Evolutionary conservation across 2,797 vertebrate genomes (phyloP).

Genomic region (Poeciliopsis paucimaculata): DNA sequence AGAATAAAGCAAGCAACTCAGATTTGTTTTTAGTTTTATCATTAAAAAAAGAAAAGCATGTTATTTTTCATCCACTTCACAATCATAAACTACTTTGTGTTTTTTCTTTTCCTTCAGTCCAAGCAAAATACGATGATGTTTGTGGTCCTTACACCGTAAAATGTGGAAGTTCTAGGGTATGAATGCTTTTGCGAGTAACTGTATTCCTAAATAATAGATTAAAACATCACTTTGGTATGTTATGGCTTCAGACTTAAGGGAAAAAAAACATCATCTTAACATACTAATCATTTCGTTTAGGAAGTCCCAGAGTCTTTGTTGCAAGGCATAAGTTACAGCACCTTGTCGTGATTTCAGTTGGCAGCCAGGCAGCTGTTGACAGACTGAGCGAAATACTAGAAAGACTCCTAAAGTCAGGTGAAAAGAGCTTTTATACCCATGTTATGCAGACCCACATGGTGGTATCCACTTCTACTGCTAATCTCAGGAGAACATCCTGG

Average conservation of each 20-base stretch:
- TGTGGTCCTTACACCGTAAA: not conserved
- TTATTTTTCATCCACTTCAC: not conserved
- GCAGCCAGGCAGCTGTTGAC: slow-evolving; percentile 34
- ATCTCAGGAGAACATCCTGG: slow-evolving; percentile 31
- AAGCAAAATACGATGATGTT: not conserved
- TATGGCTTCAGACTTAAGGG: slow-evolving; percentile 40
- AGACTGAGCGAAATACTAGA: slow-evolving; percentile 16
- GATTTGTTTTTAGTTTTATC: not conserved
- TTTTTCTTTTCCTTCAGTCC: not conserved
- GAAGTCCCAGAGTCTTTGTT: slow-evolving; percentile 39
- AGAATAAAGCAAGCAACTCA: not conserved
- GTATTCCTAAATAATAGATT: slow-evolving; percentile 47
- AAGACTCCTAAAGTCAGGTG: slow-evolving; percentile 29
- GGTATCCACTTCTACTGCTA: slow-evolving; percentile 35
- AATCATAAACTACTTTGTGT: not conserved
- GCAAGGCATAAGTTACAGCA: slow-evolving; percentile 37
- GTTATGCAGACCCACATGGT: slow-evolving; percentile 44
- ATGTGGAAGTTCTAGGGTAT: not conserved
- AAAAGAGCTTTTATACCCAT: slow-evolving; percentile 35
- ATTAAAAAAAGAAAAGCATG: not conserved
- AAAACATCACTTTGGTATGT: slow-evolving; percentile 36
- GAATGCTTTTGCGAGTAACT: not conserved
- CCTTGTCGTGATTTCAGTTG: slow-evolving; percentile 33
- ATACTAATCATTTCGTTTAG: slow-evolving; percentile 20
- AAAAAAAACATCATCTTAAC: slow-evolving; percentile 17